Base-by-base conservation (phyloP, 1,140 invertebrate species). In the Scaptomyza montana region DNA sequence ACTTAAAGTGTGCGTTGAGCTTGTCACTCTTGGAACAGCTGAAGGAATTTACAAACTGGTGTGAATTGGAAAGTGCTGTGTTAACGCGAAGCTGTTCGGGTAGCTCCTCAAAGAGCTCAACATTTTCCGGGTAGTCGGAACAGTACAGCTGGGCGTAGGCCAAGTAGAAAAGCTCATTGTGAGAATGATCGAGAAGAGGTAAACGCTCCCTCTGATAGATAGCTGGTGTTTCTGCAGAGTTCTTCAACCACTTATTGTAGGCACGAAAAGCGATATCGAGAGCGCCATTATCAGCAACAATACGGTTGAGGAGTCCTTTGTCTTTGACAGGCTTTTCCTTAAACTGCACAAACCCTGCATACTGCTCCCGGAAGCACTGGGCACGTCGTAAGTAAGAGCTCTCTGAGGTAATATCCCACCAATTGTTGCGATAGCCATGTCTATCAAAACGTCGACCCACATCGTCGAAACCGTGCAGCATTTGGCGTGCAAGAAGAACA, bases 401-500 rank as follows among this genome's bases (percentile, higher is more conserved):
- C 60, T 98, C 98, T 0, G 98, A 99, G 0, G 94, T 94, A 77
- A 98, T 96, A 74, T 98, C 97, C 99, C 98, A 99, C 99, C 99
- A 99, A 63, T 97, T 96, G 82, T 98, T 95, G 55, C 99, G 92
- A 92, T 99, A 99, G 0, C 99, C 99, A 78, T 97, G 92, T 55
- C 96, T 96, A 89, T 99, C 97, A 91, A 97, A 99, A 89, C 98
- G 96, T 2, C 94, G 86, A 92, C 98, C 98, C 94, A 98, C 96
- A 92, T 98, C 97, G 92, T 99, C 98, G 92, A 99, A 99, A 3
- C 97, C 97, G 90, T 98, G 98, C 0, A 97, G 98, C 56, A 99
- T 92, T 92, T 99, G 97, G 89, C 98, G 97, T 0, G 98, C 98
- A 94, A 98, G 97, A 0, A 98, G 96, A 1, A 98, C 97, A 0